A percentile compares a stretch with the other conserved stretches of the same genome.
phyloP scores from a whole-genome alignment of 2,113 vertebrate genomes.

The Gasterosteus nipponicus region DNA sequence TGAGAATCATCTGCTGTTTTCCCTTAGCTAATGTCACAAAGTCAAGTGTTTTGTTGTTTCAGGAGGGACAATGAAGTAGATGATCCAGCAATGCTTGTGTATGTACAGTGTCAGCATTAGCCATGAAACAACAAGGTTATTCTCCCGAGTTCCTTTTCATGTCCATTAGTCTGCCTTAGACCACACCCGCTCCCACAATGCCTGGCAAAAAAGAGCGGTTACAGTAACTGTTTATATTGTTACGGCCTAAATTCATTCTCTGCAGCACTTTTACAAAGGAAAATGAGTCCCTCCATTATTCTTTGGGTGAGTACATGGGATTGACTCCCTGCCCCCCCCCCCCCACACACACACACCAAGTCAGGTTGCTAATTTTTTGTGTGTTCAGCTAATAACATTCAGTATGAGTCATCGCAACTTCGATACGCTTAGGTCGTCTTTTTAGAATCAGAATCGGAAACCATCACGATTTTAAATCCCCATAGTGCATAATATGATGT shows the following conservation, averaged over 20 bases:
- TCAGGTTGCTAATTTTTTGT: background rate
- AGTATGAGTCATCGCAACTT: constrained; percentile 26
- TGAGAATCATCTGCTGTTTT: constrained; percentile 29
- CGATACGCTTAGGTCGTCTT: too few species aligned
- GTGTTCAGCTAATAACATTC: constrained; percentile 14
- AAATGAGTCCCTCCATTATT: constrained; percentile 5
- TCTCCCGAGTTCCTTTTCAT: constrained; percentile 42
- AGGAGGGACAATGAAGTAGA: constrained; percentile 52
- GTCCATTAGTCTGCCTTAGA: constrained; percentile 34
- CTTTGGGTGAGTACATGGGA: constrained; percentile 25
- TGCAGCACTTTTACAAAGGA: background rate
- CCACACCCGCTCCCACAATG: constrained; percentile 41
- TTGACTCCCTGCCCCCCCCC: background rate
- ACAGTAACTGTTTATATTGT: constrained; percentile 25
- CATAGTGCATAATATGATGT: background rate
- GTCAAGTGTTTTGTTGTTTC: constrained; percentile 38
- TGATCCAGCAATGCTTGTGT: constrained; percentile 50
- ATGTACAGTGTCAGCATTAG: constrained; percentile 62
- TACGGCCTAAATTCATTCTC: constrained; percentile 17
- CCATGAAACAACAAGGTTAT: constrained; percentile 42
- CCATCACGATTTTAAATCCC: constrained; percentile 10
- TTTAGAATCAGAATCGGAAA: too few species aligned
- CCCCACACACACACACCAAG: too few species aligned
- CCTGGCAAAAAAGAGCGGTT: constrained; percentile 14
- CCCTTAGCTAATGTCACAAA: background rate